Conservation (phyloP, 2,797 vertebrate species). For the Paedocypris micromegethes region DNA sequence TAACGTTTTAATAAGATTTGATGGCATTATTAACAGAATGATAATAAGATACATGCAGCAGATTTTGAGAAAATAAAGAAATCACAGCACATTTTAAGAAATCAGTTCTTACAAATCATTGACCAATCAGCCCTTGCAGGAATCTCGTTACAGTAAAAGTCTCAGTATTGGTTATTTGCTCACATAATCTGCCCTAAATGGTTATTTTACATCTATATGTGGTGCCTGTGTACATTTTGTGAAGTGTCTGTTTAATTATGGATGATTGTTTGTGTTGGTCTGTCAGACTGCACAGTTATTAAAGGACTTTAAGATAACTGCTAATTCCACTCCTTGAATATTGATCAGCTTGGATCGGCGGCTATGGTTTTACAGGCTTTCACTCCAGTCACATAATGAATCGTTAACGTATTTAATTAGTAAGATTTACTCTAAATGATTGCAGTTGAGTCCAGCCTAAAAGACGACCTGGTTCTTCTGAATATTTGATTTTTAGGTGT, state of each 20-base stretch:
- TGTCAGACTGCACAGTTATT: slow-evolving; percentile 59
- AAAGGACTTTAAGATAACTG: slow-evolving; percentile 70
- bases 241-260: slow-evolving; percentile 58
- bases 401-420: slow-evolving; percentile 73
- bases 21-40: too few species aligned
- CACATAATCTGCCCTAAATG: background rate
- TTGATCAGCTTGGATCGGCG: slow-evolving; percentile 61
- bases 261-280: slow-evolving; percentile 69
- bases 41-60: too few species aligned
- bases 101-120: too few species aligned
- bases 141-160: too few species aligned
- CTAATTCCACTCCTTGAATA: slow-evolving; percentile 66
- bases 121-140: too few species aligned
- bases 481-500: slow-evolving; percentile 6
- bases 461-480: slow-evolving; percentile 12
- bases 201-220: background rate
- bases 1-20: too few species aligned
- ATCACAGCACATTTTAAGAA: too few species aligned
- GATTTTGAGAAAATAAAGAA: too few species aligned
- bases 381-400: slow-evolving; percentile 67
- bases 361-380: slow-evolving; percentile 65
- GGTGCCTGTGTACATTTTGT: background rate
- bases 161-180: too few species aligned
- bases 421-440: slow-evolving; percentile 64
- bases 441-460: slow-evolving; percentile 60